These are phyloP conservation scores for Yponomeuta malinellus DNA, from an alignment of 2,888 invertebrate genomes.

Conservation along the genomic window DNA sequence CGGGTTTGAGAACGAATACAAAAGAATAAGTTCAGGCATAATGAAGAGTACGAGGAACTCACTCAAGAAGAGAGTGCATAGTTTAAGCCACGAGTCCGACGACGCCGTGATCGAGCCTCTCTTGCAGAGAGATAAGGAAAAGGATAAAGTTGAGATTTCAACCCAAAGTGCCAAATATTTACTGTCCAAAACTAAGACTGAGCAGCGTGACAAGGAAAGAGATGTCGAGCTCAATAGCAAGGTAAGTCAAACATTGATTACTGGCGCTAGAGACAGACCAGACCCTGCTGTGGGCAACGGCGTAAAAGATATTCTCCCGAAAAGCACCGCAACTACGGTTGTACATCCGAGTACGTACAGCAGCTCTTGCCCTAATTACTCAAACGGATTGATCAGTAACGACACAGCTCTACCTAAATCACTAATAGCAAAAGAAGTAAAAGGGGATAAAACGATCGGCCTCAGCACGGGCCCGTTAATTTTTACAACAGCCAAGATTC, in stretches of 20 bases:
- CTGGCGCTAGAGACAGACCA: not conserved
- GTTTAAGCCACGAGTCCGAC: slow-evolving; percentile 54
- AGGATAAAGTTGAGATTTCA: slow-evolving; percentile 30
- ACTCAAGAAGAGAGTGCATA: slow-evolving; percentile 56
- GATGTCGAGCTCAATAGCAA: slow-evolving; percentile 25
- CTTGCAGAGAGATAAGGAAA: slow-evolving; percentile 52
- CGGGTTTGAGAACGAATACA: slow-evolving; percentile 60
- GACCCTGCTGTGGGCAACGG: slow-evolving; percentile 22
- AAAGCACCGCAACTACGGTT: slow-evolving; percentile 24
- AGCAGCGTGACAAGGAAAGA: slow-evolving; percentile 27
- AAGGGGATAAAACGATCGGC: slow-evolving; percentile 37
- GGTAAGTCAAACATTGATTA: not conserved
- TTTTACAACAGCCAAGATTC: slow-evolving; percentile 70
- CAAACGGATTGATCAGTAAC: slow-evolving; percentile 31
- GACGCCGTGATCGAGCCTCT: slow-evolving; percentile 64
- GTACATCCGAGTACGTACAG: not conserved
- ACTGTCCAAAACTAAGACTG: slow-evolving; percentile 58
- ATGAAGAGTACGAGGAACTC: slow-evolving; percentile 64
- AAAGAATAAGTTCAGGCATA: slow-evolving; percentile 57
- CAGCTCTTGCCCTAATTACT: slow-evolving; percentile 29
- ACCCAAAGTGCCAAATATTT: slow-evolving; percentile 61
- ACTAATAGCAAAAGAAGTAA: slow-evolving; percentile 55
- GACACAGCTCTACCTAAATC: slow-evolving; percentile 36
- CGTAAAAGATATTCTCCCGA: slow-evolving; percentile 31
- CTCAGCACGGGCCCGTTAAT: slow-evolving; percentile 53